A percentile compares a stretch with the other conserved stretches of the same genome.
phyloP scores from a whole-genome alignment of 2,113 vertebrate genomes.

The Ctenomys sociabilis region DNA sequence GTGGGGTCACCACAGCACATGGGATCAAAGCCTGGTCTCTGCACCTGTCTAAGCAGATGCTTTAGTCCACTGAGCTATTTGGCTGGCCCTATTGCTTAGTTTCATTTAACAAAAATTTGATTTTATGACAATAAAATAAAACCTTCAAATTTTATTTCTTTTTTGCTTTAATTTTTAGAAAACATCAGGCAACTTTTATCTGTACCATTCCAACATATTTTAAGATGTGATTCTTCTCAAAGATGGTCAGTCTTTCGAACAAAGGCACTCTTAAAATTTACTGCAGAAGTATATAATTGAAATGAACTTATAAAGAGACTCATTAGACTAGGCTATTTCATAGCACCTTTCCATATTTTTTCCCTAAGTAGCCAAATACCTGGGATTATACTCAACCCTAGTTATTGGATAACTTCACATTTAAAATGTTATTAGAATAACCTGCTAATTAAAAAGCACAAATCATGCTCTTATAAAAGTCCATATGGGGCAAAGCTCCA shows the following conservation, averaged over 20 bases:
- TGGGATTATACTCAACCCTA: not conserved
- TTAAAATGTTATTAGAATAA: not conserved
- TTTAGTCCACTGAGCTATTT: no score
- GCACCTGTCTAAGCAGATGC: no score
- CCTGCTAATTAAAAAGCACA: conserved; percentile 59
- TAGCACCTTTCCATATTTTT: fast-evolving
- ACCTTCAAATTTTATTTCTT: not conserved
- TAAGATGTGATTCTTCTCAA: not conserved
- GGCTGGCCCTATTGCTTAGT: not conserved
- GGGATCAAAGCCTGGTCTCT: no score
- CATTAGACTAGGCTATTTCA: not conserved
- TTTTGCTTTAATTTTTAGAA: not conserved
- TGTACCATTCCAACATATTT: not conserved
- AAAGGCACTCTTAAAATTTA: not conserved
- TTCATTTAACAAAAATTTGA: not conserved
- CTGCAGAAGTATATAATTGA: not conserved
- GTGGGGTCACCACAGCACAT: no score
- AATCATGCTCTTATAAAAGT: not conserved
- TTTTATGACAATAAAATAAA: not conserved
- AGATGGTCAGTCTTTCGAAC: not conserved
- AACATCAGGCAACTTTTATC: not conserved
- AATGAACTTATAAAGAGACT: not conserved
- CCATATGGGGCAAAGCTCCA: not conserved
- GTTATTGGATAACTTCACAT: not conserved
- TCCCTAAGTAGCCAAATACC: not conserved